These are phyloP conservation scores for Coryphaenoides rupestris DNA, from an alignment of 2,113 vertebrate genomes.

Conservation along the genomic window DNA sequence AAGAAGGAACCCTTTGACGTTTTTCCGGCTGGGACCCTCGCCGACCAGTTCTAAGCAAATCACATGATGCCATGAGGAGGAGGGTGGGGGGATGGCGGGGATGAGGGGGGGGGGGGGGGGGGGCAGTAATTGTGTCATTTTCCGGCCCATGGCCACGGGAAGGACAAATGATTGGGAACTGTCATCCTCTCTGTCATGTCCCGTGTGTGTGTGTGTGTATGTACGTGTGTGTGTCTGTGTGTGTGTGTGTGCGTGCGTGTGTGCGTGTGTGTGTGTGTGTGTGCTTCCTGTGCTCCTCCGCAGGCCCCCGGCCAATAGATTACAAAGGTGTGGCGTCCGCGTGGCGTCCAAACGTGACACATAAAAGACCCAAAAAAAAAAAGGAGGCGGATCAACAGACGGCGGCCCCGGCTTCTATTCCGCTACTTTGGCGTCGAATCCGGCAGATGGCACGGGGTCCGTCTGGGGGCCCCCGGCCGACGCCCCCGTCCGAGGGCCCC, in stretches of 20 bases:
- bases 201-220: no score
- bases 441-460: constrained; percentile 93
- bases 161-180: constrained; percentile 62
- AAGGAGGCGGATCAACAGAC: constrained; percentile 88
- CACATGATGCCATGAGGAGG: constrained; percentile 55
- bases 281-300: constrained; percentile 41
- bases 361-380: constrained; percentile 95
- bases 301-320: constrained; percentile 68
- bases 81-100: constrained; percentile 67
- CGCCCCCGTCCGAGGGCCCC: no score
- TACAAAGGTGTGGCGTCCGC: constrained; percentile 86
- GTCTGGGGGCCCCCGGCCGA: no score
- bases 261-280: constrained; percentile 58
- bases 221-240: no score
- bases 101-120: no score
- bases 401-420: constrained; percentile 92
- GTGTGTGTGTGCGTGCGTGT: no score
- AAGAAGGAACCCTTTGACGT: no score
- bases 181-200: constrained; percentile 46
- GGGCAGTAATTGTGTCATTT: constrained; percentile 74
- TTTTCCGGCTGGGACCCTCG: constrained; percentile 26
- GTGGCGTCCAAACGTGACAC: constrained; percentile 84
- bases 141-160: constrained; percentile 67
- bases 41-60: constrained; percentile 21
- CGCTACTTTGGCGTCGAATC: constrained; percentile 87